Base-by-base conservation (phyloP, 1,140 invertebrate species). In the Aculops lycopersici region DNA sequence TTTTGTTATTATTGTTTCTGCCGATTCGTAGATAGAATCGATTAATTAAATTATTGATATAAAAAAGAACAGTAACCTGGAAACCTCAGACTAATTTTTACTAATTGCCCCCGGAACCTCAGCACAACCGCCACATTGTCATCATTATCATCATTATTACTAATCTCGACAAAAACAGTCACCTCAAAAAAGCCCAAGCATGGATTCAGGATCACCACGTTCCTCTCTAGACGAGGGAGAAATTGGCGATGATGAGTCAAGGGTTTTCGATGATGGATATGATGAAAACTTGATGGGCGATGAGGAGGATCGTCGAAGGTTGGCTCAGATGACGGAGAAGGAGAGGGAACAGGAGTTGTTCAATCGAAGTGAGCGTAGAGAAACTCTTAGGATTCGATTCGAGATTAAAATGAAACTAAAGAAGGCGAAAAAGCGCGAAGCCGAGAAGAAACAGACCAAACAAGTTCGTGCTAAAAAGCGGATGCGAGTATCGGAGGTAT, bases 271-370 rank as follows among this genome's bases (percentile, higher is more conserved):
- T 49, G 72, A 75, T 59, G 72, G 79, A 1, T 88, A 80, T 51
- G 86, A 92, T 59, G 84, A 94, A 47, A 80, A 94, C 53, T 62
- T 94, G 1, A 90, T 94, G 71, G 83, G 84, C 1, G 86, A 94
- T 60, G 83, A 79, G 41, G 84, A 84, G 49, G 88, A 95, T 63
- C 69, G 77, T 51, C 70, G 71, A 13, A 60, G 75, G 1, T 58
- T 95, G 2, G 77, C 78, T 8, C 69, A 74, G 46, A 76, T 95
- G 68, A 92, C 84, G 0, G 86, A 94, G 52, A 90, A 86, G 52
- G 86, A 95, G 55, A 61, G 86, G 43, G 86, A 95, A 58, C 80
- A 88, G 47, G 84, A 92, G 59, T 74, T 95, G 49, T 95, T 81
- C 53, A 88, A 90, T 54, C 66, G 86, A 40, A 80, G 86, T 38